These are phyloP conservation scores for Sternarchorhynchus goeldii DNA, from an alignment of 2,797 vertebrate genomes.

Conservation along the genomic window DNA sequence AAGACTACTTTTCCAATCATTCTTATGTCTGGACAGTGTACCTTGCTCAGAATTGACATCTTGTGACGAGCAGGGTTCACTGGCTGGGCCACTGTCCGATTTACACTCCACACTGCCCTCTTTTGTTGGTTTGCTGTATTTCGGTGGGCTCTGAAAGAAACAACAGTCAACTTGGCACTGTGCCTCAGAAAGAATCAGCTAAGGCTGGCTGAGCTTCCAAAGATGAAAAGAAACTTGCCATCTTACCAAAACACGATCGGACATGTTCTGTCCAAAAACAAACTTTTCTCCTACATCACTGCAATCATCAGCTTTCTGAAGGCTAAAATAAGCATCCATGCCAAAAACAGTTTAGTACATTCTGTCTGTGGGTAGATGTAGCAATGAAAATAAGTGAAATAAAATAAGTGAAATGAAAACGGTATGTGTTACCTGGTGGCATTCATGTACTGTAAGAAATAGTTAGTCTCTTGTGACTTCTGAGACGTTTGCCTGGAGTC, in stretches of 20 bases:
- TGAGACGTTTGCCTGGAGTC: conserved; percentile 60
- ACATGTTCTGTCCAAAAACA: conserved; percentile 90
- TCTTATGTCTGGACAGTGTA: conserved; percentile 50
- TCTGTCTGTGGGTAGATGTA: conserved; percentile 3
- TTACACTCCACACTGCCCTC: conserved; percentile 76
- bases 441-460: conserved; percentile 85
- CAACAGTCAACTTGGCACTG: neutral
- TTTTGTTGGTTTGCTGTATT: conserved; percentile 68
- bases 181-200: neutral
- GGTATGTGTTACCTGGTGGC: conserved; percentile 69
- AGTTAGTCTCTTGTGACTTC: conserved; percentile 78
- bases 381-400: neutral
- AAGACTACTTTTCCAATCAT: conserved; percentile 5
- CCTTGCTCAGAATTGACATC: conserved; percentile 81
- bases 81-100: conserved; percentile 66
- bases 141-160: conserved; percentile 75
- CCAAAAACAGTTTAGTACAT: conserved; percentile 13
- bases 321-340: conserved; percentile 60
- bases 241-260: conserved; percentile 83
- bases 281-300: conserved; percentile 78
- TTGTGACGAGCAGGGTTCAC: conserved; percentile 75
- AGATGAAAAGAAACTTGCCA: neutral
- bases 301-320: conserved; percentile 72
- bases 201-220: neutral
- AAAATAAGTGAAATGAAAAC: conserved; percentile 5